Conservation (phyloP, 1,140 invertebrate genomes). For the Cyclargus thomasi region DNA sequence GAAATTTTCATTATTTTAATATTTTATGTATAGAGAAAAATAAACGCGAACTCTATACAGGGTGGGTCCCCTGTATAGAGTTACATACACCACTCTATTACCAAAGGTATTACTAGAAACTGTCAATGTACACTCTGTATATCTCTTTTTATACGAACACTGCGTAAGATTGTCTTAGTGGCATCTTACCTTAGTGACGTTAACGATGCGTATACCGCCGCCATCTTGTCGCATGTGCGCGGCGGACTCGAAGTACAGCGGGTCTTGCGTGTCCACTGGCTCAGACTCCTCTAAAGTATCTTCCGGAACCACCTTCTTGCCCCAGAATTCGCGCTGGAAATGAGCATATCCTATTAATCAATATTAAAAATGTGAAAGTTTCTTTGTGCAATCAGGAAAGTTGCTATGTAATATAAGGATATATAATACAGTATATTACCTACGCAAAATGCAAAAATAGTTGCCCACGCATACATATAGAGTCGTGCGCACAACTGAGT, state of each 20-base stretch:
- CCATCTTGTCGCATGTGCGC: conserved; percentile 30
- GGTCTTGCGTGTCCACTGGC: conserved; percentile 28
- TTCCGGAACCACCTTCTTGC: conserved; percentile 29
- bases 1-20: not conserved
- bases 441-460: not conserved
- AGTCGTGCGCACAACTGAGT: not conserved
- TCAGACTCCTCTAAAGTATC: conserved; percentile 26
- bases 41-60: too few relatives aligned
- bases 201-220: conserved; percentile 45
- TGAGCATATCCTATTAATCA: not conserved
- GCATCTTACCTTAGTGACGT: conserved; percentile 37
- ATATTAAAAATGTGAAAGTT: too few relatives aligned
- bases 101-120: too few relatives aligned
- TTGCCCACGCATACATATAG: not conserved
- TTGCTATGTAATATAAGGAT: too few relatives aligned
- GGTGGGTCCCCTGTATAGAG: too few relatives aligned
- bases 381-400: too few relatives aligned
- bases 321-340: conserved; percentile 43
- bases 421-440: too few relatives aligned
- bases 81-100: too few relatives aligned
- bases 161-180: too few relatives aligned
- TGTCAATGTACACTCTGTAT: too few relatives aligned
- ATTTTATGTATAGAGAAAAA: too few relatives aligned
- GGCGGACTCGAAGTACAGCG: conserved; percentile 42
- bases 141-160: too few relatives aligned